phyloP scores from a whole-genome alignment of 2,888 invertebrate species.

The Cactoblastis cactorum region DNA sequence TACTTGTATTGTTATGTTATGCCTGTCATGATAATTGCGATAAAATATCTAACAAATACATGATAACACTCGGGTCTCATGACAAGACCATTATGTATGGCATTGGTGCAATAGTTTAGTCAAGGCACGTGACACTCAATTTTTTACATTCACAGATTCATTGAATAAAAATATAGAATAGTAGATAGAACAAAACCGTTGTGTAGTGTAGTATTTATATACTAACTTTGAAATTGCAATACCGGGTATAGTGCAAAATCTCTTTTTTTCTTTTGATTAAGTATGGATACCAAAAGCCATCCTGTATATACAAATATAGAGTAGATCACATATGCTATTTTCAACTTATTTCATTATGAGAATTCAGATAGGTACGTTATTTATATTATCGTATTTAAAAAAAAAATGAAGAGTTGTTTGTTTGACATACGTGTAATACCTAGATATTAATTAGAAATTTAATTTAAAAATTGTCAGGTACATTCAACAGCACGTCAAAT shows the following conservation, averaged over 20 bases:
- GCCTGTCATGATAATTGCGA: constrained; percentile 3
- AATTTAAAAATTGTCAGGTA: too few species aligned
- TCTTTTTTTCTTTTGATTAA: constrained; percentile 14
- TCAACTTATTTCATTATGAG: too few species aligned
- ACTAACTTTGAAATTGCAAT: constrained; percentile 11
- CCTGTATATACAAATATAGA: constrained; percentile 49
- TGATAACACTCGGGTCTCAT: neutral
- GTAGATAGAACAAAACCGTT: neutral
- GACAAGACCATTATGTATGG: neutral
- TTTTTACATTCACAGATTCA: neutral
- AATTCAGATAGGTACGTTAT: too few species aligned
- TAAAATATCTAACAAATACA: neutral
- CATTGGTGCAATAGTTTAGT: constrained; percentile 1
- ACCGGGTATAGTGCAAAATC: constrained; percentile 31
- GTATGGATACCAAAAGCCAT: constrained; percentile 42
- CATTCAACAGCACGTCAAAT: too few species aligned
- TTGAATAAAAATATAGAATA: neutral
- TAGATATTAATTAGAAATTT: too few species aligned
- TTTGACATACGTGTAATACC: too few species aligned
- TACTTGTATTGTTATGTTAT: neutral
- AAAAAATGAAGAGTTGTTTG: too few species aligned
- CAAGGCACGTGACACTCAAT: neutral
- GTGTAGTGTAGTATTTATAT: neutral
- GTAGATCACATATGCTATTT: too few species aligned
- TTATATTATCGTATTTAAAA: too few species aligned